Conservation (phyloP, 2,797 vertebrate species). For the Enoplosus armatus region DNA sequence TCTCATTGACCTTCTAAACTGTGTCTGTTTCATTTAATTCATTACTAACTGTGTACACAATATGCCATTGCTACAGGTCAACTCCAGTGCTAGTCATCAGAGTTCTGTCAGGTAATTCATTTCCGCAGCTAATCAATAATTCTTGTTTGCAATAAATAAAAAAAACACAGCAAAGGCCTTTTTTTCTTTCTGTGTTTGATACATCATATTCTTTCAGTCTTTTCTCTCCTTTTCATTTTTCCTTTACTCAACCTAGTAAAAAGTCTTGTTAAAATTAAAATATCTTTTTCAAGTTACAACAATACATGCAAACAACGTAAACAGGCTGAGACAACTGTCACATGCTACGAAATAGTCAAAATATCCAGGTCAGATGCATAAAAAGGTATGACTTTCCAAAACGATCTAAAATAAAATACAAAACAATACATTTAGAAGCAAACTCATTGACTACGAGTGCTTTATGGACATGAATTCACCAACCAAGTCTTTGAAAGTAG, state of each 20-base stretch:
- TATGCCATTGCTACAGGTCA: constrained; percentile 56
- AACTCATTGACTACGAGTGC: not conserved
- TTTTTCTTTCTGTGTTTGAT: not conserved
- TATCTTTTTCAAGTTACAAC: not conserved
- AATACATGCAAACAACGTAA: not conserved
- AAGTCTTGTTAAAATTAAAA: not conserved
- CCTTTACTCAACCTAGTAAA: not conserved
- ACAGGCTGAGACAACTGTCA: not conserved
- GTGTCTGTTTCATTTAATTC: constrained; percentile 44
- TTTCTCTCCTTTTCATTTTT: not conserved
- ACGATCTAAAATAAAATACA: not conserved
- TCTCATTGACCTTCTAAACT: constrained; percentile 29
- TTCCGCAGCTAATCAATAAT: constrained; percentile 68
- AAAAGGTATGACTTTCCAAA: not conserved
- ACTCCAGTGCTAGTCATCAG: constrained; percentile 42
- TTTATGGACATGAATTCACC: constrained; percentile 7
- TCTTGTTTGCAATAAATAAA: constrained; percentile 37
- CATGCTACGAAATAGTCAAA: not conserved
- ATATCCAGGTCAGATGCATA: not conserved
- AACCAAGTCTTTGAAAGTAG: not conserved
- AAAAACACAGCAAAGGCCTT: not conserved
- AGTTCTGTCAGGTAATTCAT: constrained; percentile 60
- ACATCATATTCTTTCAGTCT: not conserved
- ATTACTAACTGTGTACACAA: constrained; percentile 43
- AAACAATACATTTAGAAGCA: not conserved